Percentiles rank a stretch among this genome's conserved stretches.
These are phyloP conservation scores for Drosophila ambigua DNA, from an alignment of 1,140 invertebrate genomes.

Conservation along the genomic window DNA sequence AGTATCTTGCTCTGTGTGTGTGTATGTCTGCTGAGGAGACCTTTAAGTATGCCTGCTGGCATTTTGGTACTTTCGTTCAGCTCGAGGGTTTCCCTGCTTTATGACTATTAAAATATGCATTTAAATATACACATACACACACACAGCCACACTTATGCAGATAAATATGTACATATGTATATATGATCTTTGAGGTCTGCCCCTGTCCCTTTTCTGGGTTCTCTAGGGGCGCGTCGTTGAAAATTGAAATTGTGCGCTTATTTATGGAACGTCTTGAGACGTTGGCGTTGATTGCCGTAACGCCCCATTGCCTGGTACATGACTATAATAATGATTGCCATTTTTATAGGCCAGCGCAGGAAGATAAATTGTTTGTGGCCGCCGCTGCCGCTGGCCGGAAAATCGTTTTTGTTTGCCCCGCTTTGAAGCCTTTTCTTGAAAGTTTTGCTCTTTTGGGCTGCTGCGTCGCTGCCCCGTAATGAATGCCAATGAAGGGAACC, in stretches of 20 bases:
- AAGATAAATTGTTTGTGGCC: constrained; percentile 63
- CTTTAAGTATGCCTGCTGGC: constrained; percentile 73
- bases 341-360: constrained; percentile 60
- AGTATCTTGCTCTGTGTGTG: constrained; percentile 23
- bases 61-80: constrained; percentile 39
- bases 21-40: constrained; percentile 9
- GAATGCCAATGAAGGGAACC: constrained; percentile 38
- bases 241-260: constrained; percentile 79
- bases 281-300: constrained; percentile 78
- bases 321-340: constrained; percentile 78
- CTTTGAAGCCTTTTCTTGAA: constrained; percentile 58
- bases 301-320: constrained; percentile 78
- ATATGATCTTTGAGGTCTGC: constrained; percentile 38
- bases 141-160: constrained; percentile 7
- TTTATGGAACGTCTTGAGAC: constrained; percentile 61
- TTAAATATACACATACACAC: constrained; percentile 61
- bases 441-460: constrained; percentile 8
- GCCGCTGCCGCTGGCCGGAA: constrained; percentile 29
- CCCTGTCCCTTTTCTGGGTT: constrained; percentile 24
- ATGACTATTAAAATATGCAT: constrained; percentile 80
- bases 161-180: constrained; percentile 10
- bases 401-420: constrained; percentile 31
- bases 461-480: not conserved
- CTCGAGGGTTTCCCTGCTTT: constrained; percentile 58
- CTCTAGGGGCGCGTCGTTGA: constrained; percentile 49